Evolutionary conservation across 2,888 invertebrate species (phyloP), one percentile per base, ranked within the genome.

Genomic region (Brassicogethes aeneus): DNA sequence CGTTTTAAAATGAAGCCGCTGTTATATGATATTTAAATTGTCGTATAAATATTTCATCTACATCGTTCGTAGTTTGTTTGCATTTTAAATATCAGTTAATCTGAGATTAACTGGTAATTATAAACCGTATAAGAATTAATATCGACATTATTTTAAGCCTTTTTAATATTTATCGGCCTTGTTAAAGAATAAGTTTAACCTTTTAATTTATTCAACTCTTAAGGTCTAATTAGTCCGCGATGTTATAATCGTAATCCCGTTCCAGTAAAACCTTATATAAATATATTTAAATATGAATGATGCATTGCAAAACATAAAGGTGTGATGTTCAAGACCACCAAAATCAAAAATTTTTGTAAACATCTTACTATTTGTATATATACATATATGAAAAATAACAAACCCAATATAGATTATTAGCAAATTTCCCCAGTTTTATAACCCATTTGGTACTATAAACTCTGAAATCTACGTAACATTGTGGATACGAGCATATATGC

Each of bases 31-130:
- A 43, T 43, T 43, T 34, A 43, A 43, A 43, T 43, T 37, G 40
- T 43, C 37, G 37, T 15, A 43, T 43, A 43, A 43, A 43, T 43
- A 43, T 43, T 39, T 40, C 43, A 43, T 36, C 43, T 40, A 37
- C 23, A 15, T 34, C 40, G 40, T 43, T 43, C 39, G 39, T 36
- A 37, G 43, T 39, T 43, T 40, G 39, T 43, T 40, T 40, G 40
- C 43, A 43, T 43, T 43, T 40, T 39, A 43, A 43, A 43, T 40
- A 23, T 23, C 23, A 23, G 23, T 23, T 23, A 7, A 23, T 23
- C 5, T 5, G 5, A 23, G 23, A 23, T 23, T 23, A 23, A 23
- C 23, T 10, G 10, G 23, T 23, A 23, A 23, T 23, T 23, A 23
- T 23, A 10, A 10, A 23, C 10, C 23, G 23, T 23, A 23, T 23